phyloP scores from a whole-genome alignment of 2,113 vertebrate species.

The Microcebus ravelobensis region DNA sequence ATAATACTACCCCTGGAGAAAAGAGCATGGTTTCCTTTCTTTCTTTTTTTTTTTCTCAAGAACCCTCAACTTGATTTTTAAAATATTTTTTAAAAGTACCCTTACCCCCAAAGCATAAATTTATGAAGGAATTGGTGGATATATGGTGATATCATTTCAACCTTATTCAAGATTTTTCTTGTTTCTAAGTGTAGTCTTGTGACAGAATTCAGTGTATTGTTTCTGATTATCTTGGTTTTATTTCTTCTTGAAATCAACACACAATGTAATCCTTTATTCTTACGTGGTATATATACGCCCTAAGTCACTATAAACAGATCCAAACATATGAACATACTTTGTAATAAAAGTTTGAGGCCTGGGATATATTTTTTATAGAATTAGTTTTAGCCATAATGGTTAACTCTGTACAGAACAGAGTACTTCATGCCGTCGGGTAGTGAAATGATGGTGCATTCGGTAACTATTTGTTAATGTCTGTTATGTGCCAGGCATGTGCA shows the following conservation, averaged over 20 bases:
- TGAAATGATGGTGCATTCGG: neutral
- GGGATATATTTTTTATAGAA: neutral
- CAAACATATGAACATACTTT: neutral
- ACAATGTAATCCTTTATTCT: neutral
- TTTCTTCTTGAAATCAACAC: slow-evolving; percentile 23
- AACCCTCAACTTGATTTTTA: neutral
- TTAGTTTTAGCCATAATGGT: neutral
- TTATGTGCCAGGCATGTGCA: neutral
- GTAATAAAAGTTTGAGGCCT: neutral
- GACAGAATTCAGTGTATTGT: neutral
- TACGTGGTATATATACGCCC: neutral
- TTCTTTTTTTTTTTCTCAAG: neutral
- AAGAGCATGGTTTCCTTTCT: neutral
- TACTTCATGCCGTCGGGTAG: neutral
- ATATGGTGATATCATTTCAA: neutral
- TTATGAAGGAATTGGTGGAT: neutral
- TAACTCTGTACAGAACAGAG: neutral
- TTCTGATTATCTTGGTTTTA: slow-evolving; percentile 5
- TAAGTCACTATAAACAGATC: neutral
- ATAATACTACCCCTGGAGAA: neutral
- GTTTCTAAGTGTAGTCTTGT: neutral
- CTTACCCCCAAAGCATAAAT: neutral
- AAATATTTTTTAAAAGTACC: neutral
- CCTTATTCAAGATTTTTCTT: slow-evolving; percentile 14
- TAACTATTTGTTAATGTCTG: neutral